Evolutionary conservation across 1,140 invertebrate species (phyloP).

Genomic region (Macrobrachium rosenbergii): DNA sequence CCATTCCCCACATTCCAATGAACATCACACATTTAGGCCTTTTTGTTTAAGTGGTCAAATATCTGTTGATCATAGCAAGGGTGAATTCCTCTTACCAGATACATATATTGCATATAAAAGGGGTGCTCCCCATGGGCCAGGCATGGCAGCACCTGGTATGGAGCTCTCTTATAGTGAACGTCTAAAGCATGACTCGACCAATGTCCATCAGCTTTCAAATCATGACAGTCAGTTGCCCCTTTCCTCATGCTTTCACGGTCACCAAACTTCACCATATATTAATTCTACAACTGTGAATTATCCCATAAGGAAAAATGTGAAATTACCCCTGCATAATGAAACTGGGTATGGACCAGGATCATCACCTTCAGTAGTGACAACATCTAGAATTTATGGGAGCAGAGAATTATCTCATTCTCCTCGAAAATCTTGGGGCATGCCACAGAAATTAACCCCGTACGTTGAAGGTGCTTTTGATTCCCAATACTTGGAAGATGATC

Average conservation of each 20-base stretch:
- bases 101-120: conserved; percentile 47
- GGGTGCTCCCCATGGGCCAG: not conserved
- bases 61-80: conserved; percentile 31
- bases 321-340: not conserved
- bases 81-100: conserved; percentile 41
- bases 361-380: not conserved
- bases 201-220: too few species aligned
- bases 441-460: conserved; percentile 20
- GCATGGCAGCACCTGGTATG: too few species aligned
- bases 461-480: not conserved
- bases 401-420: not conserved
- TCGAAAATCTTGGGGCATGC: conserved; percentile 38
- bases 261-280: too few species aligned
- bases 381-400: not conserved
- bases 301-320: not conserved
- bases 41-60: conserved; percentile 24
- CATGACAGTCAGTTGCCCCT: too few species aligned
- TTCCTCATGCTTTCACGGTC: too few species aligned
- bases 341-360: not conserved
- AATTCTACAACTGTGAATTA: too few species aligned
- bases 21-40: conserved; percentile 2
- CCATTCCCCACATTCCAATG: not conserved
- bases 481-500: not conserved
- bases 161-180: too few species aligned
- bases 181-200: too few species aligned